Evolutionary conservation across 2,797 vertebrate species (phyloP), one percentile per base, ranked within the genome.

Genomic region (Triplophysa bombifrons): DNA sequence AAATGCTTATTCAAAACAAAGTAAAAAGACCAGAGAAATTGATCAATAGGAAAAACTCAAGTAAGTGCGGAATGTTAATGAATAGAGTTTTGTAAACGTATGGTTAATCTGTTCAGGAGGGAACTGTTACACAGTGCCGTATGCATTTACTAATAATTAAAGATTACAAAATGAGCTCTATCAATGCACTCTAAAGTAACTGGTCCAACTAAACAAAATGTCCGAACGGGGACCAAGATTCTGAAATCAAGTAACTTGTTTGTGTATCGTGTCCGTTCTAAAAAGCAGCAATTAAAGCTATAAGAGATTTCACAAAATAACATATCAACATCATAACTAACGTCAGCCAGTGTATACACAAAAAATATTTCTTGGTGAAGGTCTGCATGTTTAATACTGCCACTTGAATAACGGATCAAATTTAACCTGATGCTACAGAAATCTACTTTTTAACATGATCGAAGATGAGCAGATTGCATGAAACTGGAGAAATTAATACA

Each of bases 271-370:
- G 25, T 72, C 60, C 53, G 56, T 51, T 77, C 85, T 85, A 82
- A 88, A 46, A 61, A 80, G 63, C 71, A 72, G 79, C 69, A 25
- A 46, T 16, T 83, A 46, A 63, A 48, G 34, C 73, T 34, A 51
- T 63, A 41, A 22, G 69, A 83, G 76, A 72, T 88, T 66, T 82
- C 85, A 84, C 85, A 88, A 80, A 87, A 83, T 90, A 66, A 74
- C 20, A 48, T 86, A 78, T 38, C 65, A 86, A 67, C 30, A 30
- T 30, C 30, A 30, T 30, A 30, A 88, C 88, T 87, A 90, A 87
- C 87, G 76, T 84, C 46, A 89, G 87, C 91, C 92, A 93, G 91
- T 92, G 92, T 92, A 91, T 81, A 84, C 82, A 71, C 14, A 22
- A 80, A 88, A 81, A 86, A 82, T 89, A 71, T 89, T 80, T 85